These are phyloP conservation scores for Tiphia femorata DNA, from an alignment of 2,888 invertebrate genomes.

Conservation along the genomic window DNA sequence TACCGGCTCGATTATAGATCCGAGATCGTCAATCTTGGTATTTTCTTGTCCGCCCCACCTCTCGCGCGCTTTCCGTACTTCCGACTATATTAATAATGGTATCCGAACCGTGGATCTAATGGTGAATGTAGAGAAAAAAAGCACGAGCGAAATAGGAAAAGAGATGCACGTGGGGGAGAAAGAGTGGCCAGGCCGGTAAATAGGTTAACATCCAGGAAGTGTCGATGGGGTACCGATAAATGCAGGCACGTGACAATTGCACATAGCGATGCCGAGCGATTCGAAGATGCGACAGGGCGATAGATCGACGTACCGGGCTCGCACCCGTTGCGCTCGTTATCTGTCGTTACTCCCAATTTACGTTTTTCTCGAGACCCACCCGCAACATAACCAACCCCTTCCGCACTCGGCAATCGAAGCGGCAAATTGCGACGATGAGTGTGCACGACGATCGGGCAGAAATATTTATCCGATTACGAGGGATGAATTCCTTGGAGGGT, in stretches of 20 bases:
- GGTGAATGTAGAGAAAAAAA: background rate
- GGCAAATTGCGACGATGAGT: too few species aligned
- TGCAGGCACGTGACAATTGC: conserved; percentile 39
- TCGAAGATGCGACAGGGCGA: conserved; percentile 32
- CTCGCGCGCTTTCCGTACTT: background rate
- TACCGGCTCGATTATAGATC: conserved; percentile 1
- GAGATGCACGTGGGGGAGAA: background rate
- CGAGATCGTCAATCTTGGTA: conserved; percentile 7
- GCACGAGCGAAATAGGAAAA: background rate
- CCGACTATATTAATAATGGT: too few species aligned
- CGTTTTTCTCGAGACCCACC: conserved; percentile 6
- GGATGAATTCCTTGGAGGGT: too few species aligned
- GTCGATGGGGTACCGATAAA: conserved; percentile 47
- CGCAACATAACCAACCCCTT: too few species aligned
- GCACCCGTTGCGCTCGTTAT: conserved; percentile 23
- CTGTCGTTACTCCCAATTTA: conserved; percentile 39
- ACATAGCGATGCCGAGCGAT: conserved; percentile 32
- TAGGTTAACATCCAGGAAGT: conserved; percentile 54
- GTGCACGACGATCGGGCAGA: too few species aligned
- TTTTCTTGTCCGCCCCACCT: background rate
- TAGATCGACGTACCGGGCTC: conserved; percentile 24
- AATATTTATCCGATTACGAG: too few species aligned
- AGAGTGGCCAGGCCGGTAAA: conserved; percentile 40
- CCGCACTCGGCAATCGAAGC: background rate
- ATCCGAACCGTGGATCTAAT: too few species aligned